Percentiles rank a stretch among this genome's conserved stretches.
phyloP scores from a whole-genome alignment of 2,113 vertebrate species.

The Tragulus kanchil region DNA sequence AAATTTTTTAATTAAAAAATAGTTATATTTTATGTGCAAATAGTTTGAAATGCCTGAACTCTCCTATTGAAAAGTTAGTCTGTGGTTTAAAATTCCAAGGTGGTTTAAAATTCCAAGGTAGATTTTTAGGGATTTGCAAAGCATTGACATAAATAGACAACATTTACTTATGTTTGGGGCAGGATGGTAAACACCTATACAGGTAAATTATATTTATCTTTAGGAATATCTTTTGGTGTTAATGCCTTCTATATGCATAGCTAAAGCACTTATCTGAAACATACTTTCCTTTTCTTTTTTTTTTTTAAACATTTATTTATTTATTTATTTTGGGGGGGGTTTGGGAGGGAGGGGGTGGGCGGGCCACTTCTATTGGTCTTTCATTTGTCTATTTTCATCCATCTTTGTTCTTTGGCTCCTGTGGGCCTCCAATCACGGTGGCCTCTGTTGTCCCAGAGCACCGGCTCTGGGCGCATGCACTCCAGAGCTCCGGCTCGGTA shows the following conservation, averaged over 20 bases:
- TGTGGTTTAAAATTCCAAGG: neutral
- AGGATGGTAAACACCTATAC: constrained; percentile 47
- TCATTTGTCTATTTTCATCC: no score
- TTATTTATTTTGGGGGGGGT: no score
- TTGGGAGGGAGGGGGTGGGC: no score
- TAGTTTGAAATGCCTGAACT: constrained; percentile 31
- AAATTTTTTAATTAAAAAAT: neutral
- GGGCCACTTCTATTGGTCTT: no score
- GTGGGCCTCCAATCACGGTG: no score
- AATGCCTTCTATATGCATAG: neutral
- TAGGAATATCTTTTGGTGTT: constrained; percentile 50
- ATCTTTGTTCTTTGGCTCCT: no score
- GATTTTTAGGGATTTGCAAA: constrained; percentile 56
- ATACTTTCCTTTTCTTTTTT: neutral
- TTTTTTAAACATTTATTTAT: no score
- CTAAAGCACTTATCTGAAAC: constrained; percentile 57
- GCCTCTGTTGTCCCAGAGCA: no score
- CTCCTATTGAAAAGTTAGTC: constrained; percentile 21
- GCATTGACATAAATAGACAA: constrained; percentile 47
- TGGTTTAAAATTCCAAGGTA: no score
- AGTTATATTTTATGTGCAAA: neutral
- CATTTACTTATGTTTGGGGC: constrained; percentile 40
- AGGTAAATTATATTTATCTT: constrained; percentile 68
- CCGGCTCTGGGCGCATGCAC: no score
- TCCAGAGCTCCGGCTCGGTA: no score